Base-by-base conservation (phyloP, 2,888 invertebrate genomes). In the Pyralis farinalis region DNA sequence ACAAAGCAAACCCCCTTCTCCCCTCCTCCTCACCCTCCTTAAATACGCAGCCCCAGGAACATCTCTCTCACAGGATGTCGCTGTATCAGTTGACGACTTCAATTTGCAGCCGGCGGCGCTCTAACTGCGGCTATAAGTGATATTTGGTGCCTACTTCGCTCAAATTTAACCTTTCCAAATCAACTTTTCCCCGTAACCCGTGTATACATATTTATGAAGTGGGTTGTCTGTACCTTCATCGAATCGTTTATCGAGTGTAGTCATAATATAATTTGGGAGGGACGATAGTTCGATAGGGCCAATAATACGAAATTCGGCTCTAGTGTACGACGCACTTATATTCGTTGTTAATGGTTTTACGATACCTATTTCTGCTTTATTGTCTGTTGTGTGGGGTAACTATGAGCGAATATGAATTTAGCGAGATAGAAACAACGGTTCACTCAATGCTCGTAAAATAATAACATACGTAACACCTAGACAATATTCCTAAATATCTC, bases 301-400 rank as follows among this genome's bases (percentile, higher is more conserved):
- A 39, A 33, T 33, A 33, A 39, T 39, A 33, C 25, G 28, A 32
- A 33, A 39, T 39, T 39, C 39, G 16, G 16, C 27, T 34, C 39
- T 27, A 33, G 39, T 39, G 11, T 12, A 28, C 27, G 33, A 12
- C 31, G 32, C 33, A 33, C 28, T n/a, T 39, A 39, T 39, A 33
- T 32, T 16, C 31, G 8, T 39, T 33, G 32, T 39, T 39, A 34
- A 39, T 39, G 39, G 39, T 39, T 39, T 39, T 39, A 39, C 27
- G 39, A 39, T 32, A 37, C 21, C 25, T 25, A 25, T 25, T 25
- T n/a, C n/a, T 25, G 7, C 25, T 25, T 25, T 25, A 25, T 25
- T 25, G 25, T 25, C 25, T 25, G 25, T 8, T 25, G 25, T 25
- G 25, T 7, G 25, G 25, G 7, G 25, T 25, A 5, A 25, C 25